Base-by-base conservation (phyloP, 2,888 invertebrate species). In the Laothoe populi region DNA sequence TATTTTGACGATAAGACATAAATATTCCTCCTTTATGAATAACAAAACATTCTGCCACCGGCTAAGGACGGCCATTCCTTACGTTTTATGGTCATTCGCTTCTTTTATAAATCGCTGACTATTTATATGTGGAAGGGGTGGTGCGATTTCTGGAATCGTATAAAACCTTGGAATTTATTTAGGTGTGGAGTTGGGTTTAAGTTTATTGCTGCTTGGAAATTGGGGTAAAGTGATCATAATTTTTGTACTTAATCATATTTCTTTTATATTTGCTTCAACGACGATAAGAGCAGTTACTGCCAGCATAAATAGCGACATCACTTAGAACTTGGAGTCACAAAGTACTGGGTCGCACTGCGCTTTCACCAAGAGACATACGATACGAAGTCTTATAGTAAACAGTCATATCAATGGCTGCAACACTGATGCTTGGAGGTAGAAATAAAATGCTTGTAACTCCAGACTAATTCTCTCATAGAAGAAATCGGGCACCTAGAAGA, bases 1-100 rank as follows among this genome's bases (percentile, higher is more conserved):
- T 92, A 92, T 92, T 92, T 92, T 91, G 92, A 92, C 90, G 88
- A 92, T 92, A 91, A 88, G 82, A 83, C 90, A 91, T 92, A 92
- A 92, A 92, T 92, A 92, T 91, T 83, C 79, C 80, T 81, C 86
- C 82, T 91, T 90, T 92, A 92, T 92, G 92, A 92, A 92, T 92
- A 89, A 90, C 90, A 89, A 91, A 92, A 84, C 80, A 80, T 79
- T 77, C 77, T 84, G 86, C 87, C 86, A 84, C 87, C 74, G 76
- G 80, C 81, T 77, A 81, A 82, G 83, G 88, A 84, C 78, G 79
- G 88, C 85, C 82, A 89, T 90, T 86, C 79, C 84, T 79, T 82
- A 74, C 78, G 73, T 86, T 90, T 90, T 91, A 91, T 83, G 86
- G 86, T 86, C 87, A 88, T 83, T 86, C 76, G 73, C 79, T 81